Conservation (phyloP, 2,797 vertebrate species). For the Alfaro cultratus region DNA sequence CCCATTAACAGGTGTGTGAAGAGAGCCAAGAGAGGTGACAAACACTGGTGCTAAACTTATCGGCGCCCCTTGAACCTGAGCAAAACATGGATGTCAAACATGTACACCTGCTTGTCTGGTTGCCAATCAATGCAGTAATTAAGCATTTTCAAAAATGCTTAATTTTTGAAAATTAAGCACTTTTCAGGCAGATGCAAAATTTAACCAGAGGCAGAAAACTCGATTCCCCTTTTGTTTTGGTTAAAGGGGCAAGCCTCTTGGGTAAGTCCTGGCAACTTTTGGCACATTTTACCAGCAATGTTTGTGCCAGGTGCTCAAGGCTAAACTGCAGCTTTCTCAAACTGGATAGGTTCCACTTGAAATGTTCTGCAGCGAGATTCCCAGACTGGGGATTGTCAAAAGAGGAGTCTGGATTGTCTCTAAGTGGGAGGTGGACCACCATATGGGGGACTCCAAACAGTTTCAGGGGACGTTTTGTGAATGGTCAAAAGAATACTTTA, state of each 20-base stretch:
- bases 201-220: background rate
- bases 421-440: conserved; percentile 1
- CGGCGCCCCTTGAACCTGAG: background rate
- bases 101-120: background rate
- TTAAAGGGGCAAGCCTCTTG: conserved; percentile 7
- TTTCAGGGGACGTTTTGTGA: background rate
- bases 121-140: background rate
- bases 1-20: conserved; percentile 37
- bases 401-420: background rate
- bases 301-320: conserved; percentile 5
- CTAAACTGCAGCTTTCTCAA: conserved; percentile 6
- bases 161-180: too few relatives aligned
- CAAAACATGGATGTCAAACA: conserved; percentile 18
- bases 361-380: background rate
- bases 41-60: conserved; percentile 12
- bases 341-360: conserved; percentile 2
- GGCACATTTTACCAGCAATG: background rate
- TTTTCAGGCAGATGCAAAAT: background rate
- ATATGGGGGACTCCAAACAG: background rate
- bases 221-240: background rate
- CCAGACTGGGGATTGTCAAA: background rate
- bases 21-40: conserved; percentile 28
- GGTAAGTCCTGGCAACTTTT: background rate
- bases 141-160: background rate
- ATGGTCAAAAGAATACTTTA: background rate